phyloP scores from a whole-genome alignment of 2,113 vertebrate species.

The Emydocephalus ijimae region DNA sequence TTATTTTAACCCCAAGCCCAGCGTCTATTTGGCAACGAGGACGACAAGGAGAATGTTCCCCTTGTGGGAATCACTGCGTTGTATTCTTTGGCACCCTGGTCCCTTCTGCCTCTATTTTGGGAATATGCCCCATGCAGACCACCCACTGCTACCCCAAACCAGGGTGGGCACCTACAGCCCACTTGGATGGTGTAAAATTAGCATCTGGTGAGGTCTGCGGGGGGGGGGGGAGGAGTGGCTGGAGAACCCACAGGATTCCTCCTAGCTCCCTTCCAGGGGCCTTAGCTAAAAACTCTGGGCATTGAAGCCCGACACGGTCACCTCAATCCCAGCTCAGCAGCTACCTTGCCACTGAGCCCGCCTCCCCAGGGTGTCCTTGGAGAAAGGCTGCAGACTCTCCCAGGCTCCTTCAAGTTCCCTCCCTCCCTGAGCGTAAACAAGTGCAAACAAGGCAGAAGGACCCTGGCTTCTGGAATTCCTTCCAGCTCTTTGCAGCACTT shows the following conservation, averaged over 20 bases:
- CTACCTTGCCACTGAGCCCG: not conserved
- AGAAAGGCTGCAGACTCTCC: not conserved
- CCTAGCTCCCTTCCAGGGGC: not conserved
- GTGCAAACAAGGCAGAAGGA: not conserved
- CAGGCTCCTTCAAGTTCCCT: not conserved
- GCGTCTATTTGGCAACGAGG: slow-evolving; percentile 66
- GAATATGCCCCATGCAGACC: slow-evolving; percentile 28
- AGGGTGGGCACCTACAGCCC: not conserved
- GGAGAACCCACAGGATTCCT: not conserved
- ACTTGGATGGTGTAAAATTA: not conserved
- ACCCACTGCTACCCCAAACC: slow-evolving; percentile 45
- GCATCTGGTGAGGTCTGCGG: not conserved
- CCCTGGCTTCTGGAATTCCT: not conserved
- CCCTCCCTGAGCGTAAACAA: not conserved
- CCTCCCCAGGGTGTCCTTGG: not conserved
- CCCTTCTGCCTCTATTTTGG: slow-evolving; percentile 42
- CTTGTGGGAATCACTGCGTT: slow-evolving; percentile 53
- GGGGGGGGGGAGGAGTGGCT: not conserved
- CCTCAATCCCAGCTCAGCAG: not conserved
- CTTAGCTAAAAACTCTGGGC: not conserved
- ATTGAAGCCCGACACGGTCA: not conserved
- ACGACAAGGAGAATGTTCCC: slow-evolving; percentile 66
- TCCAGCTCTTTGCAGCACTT: not conserved
- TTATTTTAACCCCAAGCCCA: slow-evolving; percentile 61
- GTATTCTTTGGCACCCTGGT: slow-evolving; percentile 24